A percentile compares a stretch with the other conserved stretches of the same genome.
phyloP scores from a whole-genome alignment of 2,113 vertebrate genomes.

The Smithornis capensis region DNA sequence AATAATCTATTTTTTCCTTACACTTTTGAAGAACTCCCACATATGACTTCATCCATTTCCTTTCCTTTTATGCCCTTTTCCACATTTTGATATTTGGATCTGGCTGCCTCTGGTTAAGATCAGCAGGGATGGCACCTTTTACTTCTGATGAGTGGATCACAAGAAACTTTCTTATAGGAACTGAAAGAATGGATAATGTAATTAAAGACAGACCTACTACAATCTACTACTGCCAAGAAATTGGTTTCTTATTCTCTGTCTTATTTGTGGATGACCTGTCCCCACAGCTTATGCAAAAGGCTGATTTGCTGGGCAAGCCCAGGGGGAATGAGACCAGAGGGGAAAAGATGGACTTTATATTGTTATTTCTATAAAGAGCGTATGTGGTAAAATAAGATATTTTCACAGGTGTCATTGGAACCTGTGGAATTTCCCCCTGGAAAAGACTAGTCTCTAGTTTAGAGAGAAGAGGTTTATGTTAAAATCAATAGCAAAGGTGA shows the following conservation, averaged over 20 bases:
- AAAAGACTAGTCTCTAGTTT: neutral
- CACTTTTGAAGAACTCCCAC: neutral
- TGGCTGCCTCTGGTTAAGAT: neutral
- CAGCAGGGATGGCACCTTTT: neutral
- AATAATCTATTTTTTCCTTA: neutral
- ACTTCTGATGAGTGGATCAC: neutral
- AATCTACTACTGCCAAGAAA: neutral
- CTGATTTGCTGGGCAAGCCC: neutral
- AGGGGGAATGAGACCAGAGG: neutral
- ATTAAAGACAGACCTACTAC: neutral
- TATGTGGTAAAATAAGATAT: neutral
- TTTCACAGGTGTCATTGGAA: neutral
- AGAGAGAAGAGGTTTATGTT: neutral
- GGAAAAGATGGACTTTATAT: neutral
- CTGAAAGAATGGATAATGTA: neutral
- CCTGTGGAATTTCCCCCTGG: neutral
- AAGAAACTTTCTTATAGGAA: neutral
- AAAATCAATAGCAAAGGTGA: neutral
- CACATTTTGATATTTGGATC: neutral
- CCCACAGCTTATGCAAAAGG: neutral
- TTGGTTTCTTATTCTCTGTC: neutral
- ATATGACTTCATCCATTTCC: neutral
- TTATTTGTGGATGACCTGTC: neutral
- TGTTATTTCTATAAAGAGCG: neutral
- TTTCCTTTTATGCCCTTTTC: neutral